Base-by-base conservation (phyloP, 2,888 invertebrate genomes). In the Rhagophthalmus giganteus region DNA sequence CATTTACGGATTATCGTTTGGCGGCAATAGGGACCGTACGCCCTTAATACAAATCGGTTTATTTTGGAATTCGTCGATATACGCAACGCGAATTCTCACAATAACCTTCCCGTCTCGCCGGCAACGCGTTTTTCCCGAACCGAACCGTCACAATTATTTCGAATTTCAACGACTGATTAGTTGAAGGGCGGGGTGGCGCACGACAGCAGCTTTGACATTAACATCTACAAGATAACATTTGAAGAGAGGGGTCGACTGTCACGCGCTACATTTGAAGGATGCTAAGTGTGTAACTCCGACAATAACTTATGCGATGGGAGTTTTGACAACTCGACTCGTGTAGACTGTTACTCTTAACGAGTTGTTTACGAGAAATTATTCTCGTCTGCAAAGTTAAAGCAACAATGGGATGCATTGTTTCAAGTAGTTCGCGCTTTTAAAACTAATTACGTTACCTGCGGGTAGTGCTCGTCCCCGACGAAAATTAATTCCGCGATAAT, bases 321-420 rank as follows among this genome's bases (percentile, higher is more conserved):
- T 61, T 61, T 61, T 61, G 61, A 61, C 59, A 59, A 57, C 53
- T 59, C 57, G 57, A 54, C 59, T 57, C 54, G 54, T 57, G 58
- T 57, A 47, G 46, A 47, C 52, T 46, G 57, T 58, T 57, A 53
- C 49, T 56, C 56, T 57, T 61, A 61, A 61, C 59, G 61, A 59
- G 57, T 59, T 59, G 59, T 59, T 59, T 53, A 57, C 49, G 53
- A 56, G 52, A 44, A 52, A 58, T 56, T 58, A 56, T 56, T 56
- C 53, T 52, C 28, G 59, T 58, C 56, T 57, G 55, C 37, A 44
- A 61, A 56, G 57, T 56, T 59, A 44, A 57, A 56, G 52, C 32
- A 50, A 57, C 57, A 58, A 52, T 47, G 42, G 38, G 39, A 48
- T 48, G 53, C 41, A 44, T 57, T 57, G 57, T 55, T 58, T 54